These are phyloP conservation scores for Parelbella ahira DNA, from an alignment of 2,888 invertebrate species.

Conservation along the genomic window DNA sequence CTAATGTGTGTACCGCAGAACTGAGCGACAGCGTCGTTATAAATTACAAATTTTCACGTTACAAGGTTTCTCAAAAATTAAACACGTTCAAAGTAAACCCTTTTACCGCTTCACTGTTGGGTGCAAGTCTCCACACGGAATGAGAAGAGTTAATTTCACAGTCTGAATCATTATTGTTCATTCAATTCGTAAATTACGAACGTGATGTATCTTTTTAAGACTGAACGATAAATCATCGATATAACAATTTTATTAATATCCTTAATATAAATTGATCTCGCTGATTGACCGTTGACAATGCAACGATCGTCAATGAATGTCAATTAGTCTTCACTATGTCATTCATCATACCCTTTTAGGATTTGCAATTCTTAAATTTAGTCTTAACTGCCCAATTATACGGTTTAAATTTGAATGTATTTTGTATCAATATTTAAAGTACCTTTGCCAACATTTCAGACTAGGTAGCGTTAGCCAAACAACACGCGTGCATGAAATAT, in stretches of 20 bases:
- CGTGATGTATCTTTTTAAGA: no score
- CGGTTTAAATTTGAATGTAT: neutral
- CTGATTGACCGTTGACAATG: constrained; percentile 24
- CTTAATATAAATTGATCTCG: constrained; percentile 15
- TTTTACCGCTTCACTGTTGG: no score
- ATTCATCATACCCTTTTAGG: constrained; percentile 10
- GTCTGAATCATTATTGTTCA: neutral
- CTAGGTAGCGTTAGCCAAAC: constrained; percentile 9
- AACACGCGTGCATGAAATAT: no score
- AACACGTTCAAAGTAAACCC: no score
- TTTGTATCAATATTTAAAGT: neutral
- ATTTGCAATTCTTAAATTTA: neutral
- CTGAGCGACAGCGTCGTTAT: no score
- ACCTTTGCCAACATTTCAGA: constrained; percentile 6
- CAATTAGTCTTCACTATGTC: constrained; percentile 26
- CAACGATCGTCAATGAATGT: constrained; percentile 27
- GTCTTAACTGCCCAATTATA: neutral
- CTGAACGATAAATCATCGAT: constrained; percentile 10
- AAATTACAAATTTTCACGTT: no score
- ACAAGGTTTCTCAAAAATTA: no score
- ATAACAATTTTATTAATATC: constrained; percentile 17
- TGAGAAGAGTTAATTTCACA: no score
- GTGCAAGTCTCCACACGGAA: no score
- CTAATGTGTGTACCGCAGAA: no score
- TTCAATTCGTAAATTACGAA: no score